These are phyloP conservation scores for Disparrhopalites patrizii DNA, from an alignment of 2,888 invertebrate genomes.

Conservation along the genomic window DNA sequence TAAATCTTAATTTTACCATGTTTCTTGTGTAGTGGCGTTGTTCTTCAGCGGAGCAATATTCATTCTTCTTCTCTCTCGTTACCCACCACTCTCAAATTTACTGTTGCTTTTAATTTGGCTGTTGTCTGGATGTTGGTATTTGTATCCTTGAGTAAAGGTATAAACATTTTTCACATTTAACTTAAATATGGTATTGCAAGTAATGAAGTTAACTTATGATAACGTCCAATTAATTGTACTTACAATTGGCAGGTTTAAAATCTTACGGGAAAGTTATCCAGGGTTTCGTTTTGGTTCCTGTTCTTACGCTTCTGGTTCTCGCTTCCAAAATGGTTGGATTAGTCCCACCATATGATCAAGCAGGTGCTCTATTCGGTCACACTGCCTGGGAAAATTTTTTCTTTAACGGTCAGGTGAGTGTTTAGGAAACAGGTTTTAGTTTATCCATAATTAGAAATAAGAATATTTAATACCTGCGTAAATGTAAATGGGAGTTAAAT, in stretches of 20 bases:
- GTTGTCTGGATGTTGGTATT: slow-evolving; percentile 88
- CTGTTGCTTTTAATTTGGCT: slow-evolving; percentile 83
- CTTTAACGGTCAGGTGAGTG: slow-evolving; percentile 68
- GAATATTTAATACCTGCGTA: no score
- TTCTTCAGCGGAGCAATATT: slow-evolving; percentile 63
- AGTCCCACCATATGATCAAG: slow-evolving; percentile 63
- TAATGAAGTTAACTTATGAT: no score
- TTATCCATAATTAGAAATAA: not conserved
- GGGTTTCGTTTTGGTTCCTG: slow-evolving; percentile 71
- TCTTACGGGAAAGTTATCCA: slow-evolving; percentile 81
- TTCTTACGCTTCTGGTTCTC: slow-evolving; percentile 68
- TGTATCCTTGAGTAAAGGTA: slow-evolving; percentile 76
- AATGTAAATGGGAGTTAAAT: no score
- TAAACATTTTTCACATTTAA: not conserved
- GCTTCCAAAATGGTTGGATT: slow-evolving; percentile 71
- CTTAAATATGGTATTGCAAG: not conserved
- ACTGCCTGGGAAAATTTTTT: slow-evolving; percentile 82
- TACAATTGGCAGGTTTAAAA: slow-evolving; percentile 60
- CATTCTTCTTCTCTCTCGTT: slow-evolving; percentile 51
- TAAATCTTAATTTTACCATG: no score
- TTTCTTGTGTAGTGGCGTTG: slow-evolving; percentile 68
- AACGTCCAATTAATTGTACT: slow-evolving; percentile 1
- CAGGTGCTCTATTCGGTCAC: slow-evolving; percentile 62
- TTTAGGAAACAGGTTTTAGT: not conserved
- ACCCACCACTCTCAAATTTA: slow-evolving; percentile 69